These are phyloP conservation scores for Mamestra configurata DNA, from an alignment of 1,140 invertebrate genomes.

Conservation along the genomic window DNA sequence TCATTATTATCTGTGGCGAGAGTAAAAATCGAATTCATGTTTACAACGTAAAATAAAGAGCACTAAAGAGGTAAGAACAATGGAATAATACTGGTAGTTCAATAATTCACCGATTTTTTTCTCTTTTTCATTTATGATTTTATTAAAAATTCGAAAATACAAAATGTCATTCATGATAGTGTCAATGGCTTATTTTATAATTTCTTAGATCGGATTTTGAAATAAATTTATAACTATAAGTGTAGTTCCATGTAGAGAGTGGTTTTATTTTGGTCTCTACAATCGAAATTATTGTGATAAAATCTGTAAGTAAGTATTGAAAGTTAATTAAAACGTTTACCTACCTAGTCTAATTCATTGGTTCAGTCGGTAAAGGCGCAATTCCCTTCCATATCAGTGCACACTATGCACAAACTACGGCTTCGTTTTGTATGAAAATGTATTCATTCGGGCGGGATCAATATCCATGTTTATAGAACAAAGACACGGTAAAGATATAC, in stretches of 20 bases:
- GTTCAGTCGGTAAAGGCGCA: too few species aligned
- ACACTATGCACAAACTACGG: too few species aligned
- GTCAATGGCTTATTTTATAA: conserved; percentile 59
- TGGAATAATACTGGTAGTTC: conserved; percentile 8
- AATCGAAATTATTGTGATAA: conserved; percentile 75
- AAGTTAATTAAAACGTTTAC: too few species aligned
- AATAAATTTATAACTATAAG: conserved; percentile 62
- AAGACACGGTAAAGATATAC: too few species aligned
- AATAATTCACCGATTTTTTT: background rate
- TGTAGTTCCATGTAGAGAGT: conserved; percentile 70
- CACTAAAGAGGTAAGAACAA: background rate
- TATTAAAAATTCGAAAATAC: conserved; percentile 15
- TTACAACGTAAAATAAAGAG: background rate
- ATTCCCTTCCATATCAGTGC: too few species aligned
- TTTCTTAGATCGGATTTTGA: conserved; percentile 62
- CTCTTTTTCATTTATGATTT: background rate
- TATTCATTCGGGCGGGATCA: too few species aligned
- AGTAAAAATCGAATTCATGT: too few species aligned
- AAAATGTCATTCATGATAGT: conserved; percentile 41
- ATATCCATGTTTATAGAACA: too few species aligned
- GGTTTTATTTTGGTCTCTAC: conserved; percentile 54
- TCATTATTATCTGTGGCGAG: too few species aligned
- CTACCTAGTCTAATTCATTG: too few species aligned
- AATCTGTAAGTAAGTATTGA: conserved; percentile 48
- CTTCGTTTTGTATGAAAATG: too few species aligned